Conservation (phyloP, 2,888 invertebrate species). For the Sipha maydis region DNA sequence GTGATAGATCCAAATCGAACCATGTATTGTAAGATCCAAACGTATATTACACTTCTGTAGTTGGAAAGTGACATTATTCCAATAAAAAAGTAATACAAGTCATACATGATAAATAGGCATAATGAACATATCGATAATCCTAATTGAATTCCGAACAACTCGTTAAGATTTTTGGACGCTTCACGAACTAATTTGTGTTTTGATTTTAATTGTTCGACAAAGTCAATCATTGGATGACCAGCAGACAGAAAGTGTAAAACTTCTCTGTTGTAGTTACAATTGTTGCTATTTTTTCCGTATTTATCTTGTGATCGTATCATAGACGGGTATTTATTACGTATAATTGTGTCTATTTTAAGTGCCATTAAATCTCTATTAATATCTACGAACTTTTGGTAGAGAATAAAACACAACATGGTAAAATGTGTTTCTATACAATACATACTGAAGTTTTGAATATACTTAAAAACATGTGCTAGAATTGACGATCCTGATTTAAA, state of each 20-base stretch:
- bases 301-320: background rate
- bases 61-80: background rate
- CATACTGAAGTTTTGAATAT: slow-evolving; percentile 59
- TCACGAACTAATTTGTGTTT: slow-evolving; percentile 10
- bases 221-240: background rate
- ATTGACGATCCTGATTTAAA: background rate
- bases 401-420: slow-evolving; percentile 5
- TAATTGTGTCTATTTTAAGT: background rate
- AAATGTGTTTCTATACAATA: slow-evolving; percentile 60
- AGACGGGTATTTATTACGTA: slow-evolving; percentile 35
- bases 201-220: background rate
- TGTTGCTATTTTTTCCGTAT: too few relatives aligned
- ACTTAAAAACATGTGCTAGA: background rate
- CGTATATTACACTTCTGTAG: background rate
- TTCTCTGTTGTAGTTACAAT: background rate
- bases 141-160: slow-evolving; percentile 61
- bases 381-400: slow-evolving; percentile 21
- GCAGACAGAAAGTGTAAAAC: background rate
- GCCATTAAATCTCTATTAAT: slow-evolving; percentile 36
- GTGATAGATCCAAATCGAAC: slow-evolving; percentile 7
- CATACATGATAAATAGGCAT: slow-evolving; percentile 62
- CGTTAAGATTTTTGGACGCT: slow-evolving; percentile 58
- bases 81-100: slow-evolving; percentile 55
- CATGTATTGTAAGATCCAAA: slow-evolving; percentile 33
- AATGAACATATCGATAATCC: slow-evolving; percentile 61